Evolutionary conservation across 2,113 vertebrate species (phyloP).

Genomic region (Eulemur macaco): DNA sequence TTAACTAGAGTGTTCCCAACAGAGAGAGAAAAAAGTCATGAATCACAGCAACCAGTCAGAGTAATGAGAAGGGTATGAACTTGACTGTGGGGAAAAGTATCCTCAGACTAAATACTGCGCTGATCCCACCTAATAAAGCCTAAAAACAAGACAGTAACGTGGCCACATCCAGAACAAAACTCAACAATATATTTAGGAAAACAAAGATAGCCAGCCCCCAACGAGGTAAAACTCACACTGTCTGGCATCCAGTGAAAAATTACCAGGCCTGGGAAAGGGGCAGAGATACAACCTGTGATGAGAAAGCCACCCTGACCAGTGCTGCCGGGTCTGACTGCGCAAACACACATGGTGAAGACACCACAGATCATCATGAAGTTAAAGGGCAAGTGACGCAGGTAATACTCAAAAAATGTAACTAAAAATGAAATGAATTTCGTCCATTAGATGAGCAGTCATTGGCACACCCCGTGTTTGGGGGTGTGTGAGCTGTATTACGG

Average conservation of each 20-base stretch:
- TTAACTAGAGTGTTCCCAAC: background rate
- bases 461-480: background rate
- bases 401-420: background rate
- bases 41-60: accelerated
- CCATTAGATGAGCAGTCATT: too few relatives aligned
- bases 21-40: background rate
- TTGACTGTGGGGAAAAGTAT: background rate
- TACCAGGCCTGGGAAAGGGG: accelerated
- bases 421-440: too few relatives aligned
- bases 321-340: accelerated
- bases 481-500: accelerated
- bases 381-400: background rate
- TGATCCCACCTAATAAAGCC: background rate
- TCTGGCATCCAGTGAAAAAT: too few relatives aligned
- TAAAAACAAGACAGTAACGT: background rate
- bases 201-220: background rate
- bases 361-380: accelerated
- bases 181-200: background rate
- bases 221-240: too few relatives aligned
- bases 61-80: accelerated
- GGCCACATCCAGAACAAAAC: background rate
- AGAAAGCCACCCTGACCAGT: background rate
- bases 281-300: background rate
- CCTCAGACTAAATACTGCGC: background rate
- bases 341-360: accelerated